Base-by-base conservation (phyloP, 2,888 invertebrate genomes). In the Glaucopsyche alexis region DNA sequence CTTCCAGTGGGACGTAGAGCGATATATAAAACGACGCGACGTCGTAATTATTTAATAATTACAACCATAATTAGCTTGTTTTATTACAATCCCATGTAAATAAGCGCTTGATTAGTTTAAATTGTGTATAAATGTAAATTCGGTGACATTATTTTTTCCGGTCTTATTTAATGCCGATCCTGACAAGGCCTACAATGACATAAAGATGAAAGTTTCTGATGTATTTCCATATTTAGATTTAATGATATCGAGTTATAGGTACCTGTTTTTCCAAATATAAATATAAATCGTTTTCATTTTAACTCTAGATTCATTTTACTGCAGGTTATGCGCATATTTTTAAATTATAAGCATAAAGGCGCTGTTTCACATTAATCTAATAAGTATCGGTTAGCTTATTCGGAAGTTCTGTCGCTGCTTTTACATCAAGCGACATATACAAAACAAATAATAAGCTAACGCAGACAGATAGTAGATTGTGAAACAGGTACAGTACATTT, bases 191-290 rank as follows among this genome's bases (percentile, higher is more conserved):
- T 29, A 6, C 60, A 13, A 13, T 47, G 11, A 47, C 13, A 47
- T 60, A 60, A 60, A 60, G 13, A 29, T 60, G 60, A 60, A 60
- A 60, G 60, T 60, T 60, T 60, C 60, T 29, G 60, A 60, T 38
- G 60, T 60, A 60, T 60, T 60, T 60, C 60, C 60, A 60, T 60
- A 60, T 60, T 60, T 60, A 60, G 29, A 60, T 19, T 55, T 55
- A 55, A 60, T 38, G 60, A 19, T 60, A 14, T 42, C 42, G 6
- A 42, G 42, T 42, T 6, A 40, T 40, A 40, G 3, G 52, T 16
- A 55, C 60, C 60, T 29, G 60, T 29, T 29, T 13, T 60, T 9
- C 29, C 60, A 60, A 13, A 9, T 60, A 60, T 60, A 38, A 60
- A 60, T 5, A 47, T 47, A 42, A 55, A 19, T 55, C 16, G 19